These are phyloP conservation scores for Oreotrochilus melanogaster DNA, from an alignment of 2,113 vertebrate genomes.

Conservation along the genomic window DNA sequence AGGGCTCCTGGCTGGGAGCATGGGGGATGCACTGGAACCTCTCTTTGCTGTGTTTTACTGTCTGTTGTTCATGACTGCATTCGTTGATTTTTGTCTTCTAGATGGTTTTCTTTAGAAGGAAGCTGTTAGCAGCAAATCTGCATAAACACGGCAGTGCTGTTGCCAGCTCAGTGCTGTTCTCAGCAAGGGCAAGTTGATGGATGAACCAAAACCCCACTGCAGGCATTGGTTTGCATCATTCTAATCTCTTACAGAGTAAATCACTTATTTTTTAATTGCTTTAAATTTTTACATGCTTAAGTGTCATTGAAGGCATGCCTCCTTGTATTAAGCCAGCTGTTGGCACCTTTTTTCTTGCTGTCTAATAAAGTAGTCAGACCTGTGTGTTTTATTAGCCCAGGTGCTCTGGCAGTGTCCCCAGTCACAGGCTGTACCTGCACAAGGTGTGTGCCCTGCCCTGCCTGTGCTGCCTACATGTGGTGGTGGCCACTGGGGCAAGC, in stretches of 20 bases:
- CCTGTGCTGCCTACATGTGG: not conserved
- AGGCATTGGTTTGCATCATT: not conserved
- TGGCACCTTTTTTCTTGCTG: not conserved
- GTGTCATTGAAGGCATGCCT: not conserved
- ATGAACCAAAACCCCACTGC: not conserved
- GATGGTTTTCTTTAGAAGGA: not conserved
- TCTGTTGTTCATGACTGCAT: not conserved
- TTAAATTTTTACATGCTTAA: not conserved
- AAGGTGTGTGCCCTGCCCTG: not conserved
- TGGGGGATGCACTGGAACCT: rapidly evolving
- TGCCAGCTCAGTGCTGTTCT: not conserved
- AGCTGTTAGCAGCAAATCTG: not conserved
- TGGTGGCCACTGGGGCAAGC: not conserved
- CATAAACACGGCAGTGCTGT: not conserved
- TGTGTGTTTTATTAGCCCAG: not conserved
- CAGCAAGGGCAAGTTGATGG: not conserved
- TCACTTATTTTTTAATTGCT: not conserved
- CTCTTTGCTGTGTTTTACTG: not conserved
- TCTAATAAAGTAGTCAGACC: not conserved
- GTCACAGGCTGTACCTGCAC: not conserved
- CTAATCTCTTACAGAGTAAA: not conserved
- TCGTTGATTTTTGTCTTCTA: not conserved
- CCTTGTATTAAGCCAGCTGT: not conserved
- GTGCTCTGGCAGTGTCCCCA: not conserved
- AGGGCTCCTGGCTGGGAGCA: not conserved